Conservation (phyloP, 1,140 invertebrate species). For the Cryptotermes secundus region DNA sequence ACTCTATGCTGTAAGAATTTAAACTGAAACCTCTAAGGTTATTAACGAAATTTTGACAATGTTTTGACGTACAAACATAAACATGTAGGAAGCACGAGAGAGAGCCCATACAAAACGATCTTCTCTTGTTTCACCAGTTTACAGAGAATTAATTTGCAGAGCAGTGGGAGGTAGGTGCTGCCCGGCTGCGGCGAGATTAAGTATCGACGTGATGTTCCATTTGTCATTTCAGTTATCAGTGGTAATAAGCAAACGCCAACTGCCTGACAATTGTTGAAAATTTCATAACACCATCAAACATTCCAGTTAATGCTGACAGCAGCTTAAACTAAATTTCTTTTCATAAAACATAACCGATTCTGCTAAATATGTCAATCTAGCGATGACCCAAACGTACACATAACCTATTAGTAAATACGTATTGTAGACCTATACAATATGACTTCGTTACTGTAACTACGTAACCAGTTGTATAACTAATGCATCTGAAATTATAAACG, state of each 20-base stretch:
- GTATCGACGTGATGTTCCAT: background rate
- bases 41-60: no score
- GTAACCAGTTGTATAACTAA: no score
- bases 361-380: background rate
- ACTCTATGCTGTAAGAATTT: no score
- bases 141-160: background rate
- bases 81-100: background rate
- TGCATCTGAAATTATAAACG: no score
- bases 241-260: background rate
- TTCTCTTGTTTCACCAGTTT: background rate
- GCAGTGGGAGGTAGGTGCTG: background rate
- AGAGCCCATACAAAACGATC: background rate
- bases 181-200: background rate
- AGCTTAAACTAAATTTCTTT: background rate
- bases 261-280: background rate
- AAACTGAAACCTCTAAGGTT: no score
- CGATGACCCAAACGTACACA: background rate
- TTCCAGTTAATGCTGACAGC: constrained; percentile 6
- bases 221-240: background rate
- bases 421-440: no score
- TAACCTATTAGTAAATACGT: background rate
- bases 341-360: background rate
- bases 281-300: background rate
- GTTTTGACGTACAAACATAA: background rate
- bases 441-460: no score